These are phyloP conservation scores for Oncorhynchus masou DNA, from an alignment of 2,113 vertebrate species.

Conservation along the genomic window DNA sequence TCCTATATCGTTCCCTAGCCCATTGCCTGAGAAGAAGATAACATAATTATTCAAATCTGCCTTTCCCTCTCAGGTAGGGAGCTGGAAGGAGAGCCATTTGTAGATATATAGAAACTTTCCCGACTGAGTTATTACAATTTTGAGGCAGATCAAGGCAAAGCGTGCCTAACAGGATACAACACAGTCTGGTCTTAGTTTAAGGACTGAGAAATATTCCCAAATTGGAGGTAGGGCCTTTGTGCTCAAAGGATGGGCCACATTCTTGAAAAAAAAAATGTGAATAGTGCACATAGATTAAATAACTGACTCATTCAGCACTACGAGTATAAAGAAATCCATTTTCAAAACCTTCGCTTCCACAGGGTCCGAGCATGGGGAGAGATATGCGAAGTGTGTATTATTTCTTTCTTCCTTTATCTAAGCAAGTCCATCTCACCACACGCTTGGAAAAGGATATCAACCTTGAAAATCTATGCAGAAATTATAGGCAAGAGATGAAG, in stretches of 20 bases:
- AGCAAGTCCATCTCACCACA: not conserved
- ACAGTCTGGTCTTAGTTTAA: too few relatives aligned
- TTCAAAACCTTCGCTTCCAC: not conserved
- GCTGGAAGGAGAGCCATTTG: not conserved
- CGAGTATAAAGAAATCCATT: not conserved
- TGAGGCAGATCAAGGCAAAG: slow-evolving; percentile 2
- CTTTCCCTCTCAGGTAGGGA: not conserved
- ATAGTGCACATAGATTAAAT: too few relatives aligned
- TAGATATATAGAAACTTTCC: not conserved
- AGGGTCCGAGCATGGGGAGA: not conserved
- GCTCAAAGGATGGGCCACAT: too few relatives aligned
- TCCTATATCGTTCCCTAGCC: not conserved
- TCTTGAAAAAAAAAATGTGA: too few relatives aligned
- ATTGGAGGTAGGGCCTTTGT: too few relatives aligned
- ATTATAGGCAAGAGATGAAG: not conserved
- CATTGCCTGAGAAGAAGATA: slow-evolving; percentile 27
- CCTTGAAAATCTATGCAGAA: not conserved
- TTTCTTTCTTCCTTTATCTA: not conserved
- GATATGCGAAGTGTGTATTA: not conserved
- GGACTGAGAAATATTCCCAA: too few relatives aligned
- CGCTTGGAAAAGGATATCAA: not conserved
- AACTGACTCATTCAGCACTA: too few relatives aligned
- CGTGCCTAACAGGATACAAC: not conserved
- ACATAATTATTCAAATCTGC: slow-evolving; percentile 38
- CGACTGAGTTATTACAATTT: not conserved